Evolutionary conservation across 2,888 invertebrate species (phyloP).

Genomic region (Dynastes hyllus): DNA sequence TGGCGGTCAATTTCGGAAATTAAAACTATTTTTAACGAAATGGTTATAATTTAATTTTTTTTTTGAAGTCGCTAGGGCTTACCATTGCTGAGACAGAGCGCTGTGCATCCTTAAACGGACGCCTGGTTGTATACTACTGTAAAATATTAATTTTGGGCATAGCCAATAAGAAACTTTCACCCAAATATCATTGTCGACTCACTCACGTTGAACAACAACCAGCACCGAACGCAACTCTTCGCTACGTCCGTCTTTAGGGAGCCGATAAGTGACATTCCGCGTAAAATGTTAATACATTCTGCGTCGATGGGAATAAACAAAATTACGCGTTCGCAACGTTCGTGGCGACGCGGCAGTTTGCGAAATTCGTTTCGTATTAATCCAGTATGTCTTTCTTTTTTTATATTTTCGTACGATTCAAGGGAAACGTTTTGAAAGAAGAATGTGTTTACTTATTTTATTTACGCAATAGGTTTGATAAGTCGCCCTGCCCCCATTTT

Average conservation of each 20-base stretch:
- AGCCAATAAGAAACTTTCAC: conserved; percentile 14
- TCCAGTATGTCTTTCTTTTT: not conserved
- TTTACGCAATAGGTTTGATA: conserved; percentile 36
- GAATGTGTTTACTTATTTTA: too few relatives aligned
- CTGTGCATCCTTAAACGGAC: too few relatives aligned
- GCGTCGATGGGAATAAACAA: conserved; percentile 22
- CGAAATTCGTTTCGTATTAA: conserved; percentile 30
- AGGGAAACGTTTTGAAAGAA: too few relatives aligned
- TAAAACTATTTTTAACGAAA: too few relatives aligned
- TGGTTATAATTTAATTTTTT: too few relatives aligned
- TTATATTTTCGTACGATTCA: not conserved
- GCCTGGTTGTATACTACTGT: not conserved
- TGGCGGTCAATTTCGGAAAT: too few relatives aligned
- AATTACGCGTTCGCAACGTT: conserved; percentile 14
- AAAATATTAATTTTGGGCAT: not conserved
- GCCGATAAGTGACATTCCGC: conserved; percentile 36
- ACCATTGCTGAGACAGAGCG: too few relatives aligned
- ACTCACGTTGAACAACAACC: not conserved
- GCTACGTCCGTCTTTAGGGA: not conserved
- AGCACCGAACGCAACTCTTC: not conserved
- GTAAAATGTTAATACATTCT: conserved; percentile 35
- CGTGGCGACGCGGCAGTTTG: conserved; percentile 14
- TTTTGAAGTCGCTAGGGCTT: too few relatives aligned
- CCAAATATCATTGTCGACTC: conserved; percentile 18
- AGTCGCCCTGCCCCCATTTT: too few relatives aligned